Evolutionary conservation across 2,888 invertebrate genomes (phyloP), one percentile per base, ranked within the genome.

Genomic region (Hirtodrosophila alboralis): DNA sequence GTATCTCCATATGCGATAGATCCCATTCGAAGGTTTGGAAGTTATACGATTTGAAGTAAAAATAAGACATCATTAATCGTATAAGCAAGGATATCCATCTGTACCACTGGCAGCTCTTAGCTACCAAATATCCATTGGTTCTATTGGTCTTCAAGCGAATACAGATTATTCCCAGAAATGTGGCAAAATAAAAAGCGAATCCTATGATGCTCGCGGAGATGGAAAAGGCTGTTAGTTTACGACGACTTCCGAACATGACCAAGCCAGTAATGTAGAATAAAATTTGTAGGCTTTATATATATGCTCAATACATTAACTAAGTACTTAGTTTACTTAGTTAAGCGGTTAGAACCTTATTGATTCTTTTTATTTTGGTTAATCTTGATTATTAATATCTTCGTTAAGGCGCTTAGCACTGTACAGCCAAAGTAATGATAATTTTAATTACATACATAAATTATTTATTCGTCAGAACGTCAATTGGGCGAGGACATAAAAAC

Each of bases 241-340:
- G 64, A 0, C 41, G 59, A 28, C 43, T 26, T 12, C 49, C 44
- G 34, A 75, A 62, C 79, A 79, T 79, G 77, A 74, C 85, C 75
- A 57, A 5, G 12, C 7, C 23, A 14, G 18, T 37, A 10, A 14
- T 51, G 18, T 12, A 23, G 10, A 47, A 53, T 57, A 72, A 47
- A 21, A 3, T 23, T 18, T 18, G 18, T 4, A 18, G 2, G 4
- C 18, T 18, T 1, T 18, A 2, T 18, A 18, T 18, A 18, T 18
- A 18, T 18, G 5, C 18, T 18, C 18, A n/a, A n/a, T n/a, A n/a
- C n/a, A n/a, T n/a, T n/a, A n/a, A n/a, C n/a, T n/a, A n/a, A n/a
- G n/a, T n/a, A n/a, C n/a, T n/a, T n/a, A n/a, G n/a, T n/a, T n/a
- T n/a, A n/a, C n/a, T n/a, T n/a, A n/a, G n/a, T n/a, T n/a, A n/a